phyloP scores from a whole-genome alignment of 2,888 invertebrate genomes.

The Teleogryllus oceanicus region DNA sequence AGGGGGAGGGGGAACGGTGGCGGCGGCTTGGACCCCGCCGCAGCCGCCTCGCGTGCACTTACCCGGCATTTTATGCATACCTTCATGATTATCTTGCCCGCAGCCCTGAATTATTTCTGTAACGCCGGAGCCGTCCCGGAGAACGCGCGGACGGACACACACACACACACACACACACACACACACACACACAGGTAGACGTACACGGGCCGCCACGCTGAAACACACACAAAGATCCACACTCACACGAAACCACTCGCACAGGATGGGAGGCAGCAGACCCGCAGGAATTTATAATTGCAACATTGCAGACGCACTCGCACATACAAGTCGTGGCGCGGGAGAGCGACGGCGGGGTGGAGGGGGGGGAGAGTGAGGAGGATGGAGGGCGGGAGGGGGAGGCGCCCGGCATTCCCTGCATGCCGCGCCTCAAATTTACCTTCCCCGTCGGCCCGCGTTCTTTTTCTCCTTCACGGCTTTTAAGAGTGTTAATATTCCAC shows the following conservation, averaged over 20 bases:
- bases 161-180: background rate
- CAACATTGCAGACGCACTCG: conserved; percentile 26
- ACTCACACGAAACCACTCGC: background rate
- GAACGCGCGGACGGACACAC: background rate
- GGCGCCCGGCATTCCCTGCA: background rate
- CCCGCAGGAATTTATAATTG: conserved; percentile 31
- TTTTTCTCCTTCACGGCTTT: background rate
- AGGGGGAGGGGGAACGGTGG: too few relatives aligned
- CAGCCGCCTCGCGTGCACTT: conserved; percentile 29
- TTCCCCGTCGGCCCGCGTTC: background rate
- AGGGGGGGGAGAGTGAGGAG: too few relatives aligned
- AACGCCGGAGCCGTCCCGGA: conserved; percentile 10
- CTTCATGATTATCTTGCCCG: conserved; percentile 28
- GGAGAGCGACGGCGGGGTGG: too few relatives aligned
- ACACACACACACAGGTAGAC: background rate
- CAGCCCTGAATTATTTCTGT: conserved; percentile 23
- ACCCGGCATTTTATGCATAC: conserved; percentile 32
- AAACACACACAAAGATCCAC: background rate
- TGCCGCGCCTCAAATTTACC: background rate
- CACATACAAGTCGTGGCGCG: background rate
- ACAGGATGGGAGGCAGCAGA: background rate
- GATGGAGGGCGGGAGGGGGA: too few relatives aligned
- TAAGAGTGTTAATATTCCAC: conserved; percentile 6
- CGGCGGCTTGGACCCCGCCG: too few relatives aligned
- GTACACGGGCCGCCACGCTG: background rate